Evolutionary conservation across 2,888 invertebrate genomes (phyloP), one percentile per base, ranked within the genome.

Genomic region (Diarsia mendica): DNA sequence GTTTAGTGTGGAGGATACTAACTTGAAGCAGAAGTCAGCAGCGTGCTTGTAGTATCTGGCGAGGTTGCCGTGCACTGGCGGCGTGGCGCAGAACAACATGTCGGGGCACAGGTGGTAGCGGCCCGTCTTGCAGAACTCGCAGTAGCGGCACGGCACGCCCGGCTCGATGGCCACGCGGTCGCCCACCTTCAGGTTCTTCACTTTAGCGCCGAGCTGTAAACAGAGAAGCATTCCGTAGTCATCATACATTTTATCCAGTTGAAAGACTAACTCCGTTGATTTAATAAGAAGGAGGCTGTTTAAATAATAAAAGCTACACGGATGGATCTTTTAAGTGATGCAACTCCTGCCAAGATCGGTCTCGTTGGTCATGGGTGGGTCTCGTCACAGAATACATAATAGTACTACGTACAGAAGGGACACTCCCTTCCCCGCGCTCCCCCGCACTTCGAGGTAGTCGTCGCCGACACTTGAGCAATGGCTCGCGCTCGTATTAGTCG

Each of bases 151-250:
- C 4, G 98, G 98, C 76, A 98, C 98, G 13, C 99, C 99, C 0
- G 99, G 99, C 94, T 99, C 99, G 85, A 99, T 98, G 2, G 99
- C 99, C 6, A 99, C 99, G 84, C 99, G 97, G 95, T 99, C 99
- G 3, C 99, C 99, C 90, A 97, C 95, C 94, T 97, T 96, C 11
- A 98, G 93, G 91, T 97, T 94, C 88, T 96, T 98, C 0, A 98
- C 98, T 85, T 97, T 97, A 39, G 94, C 83, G 4, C 96, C 96
- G 4, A 94, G 49, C 96, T 96, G 88, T 2, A 15, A 44, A 13
- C 15, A 63, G 63, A 63, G 11, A 63, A 63, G 15, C 15, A 63
- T 63, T 44, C n/a, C 10, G 20, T 20, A 44, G 33, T 33, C 3
- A 28, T 58, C 55, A 6, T 28, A 0, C 8, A 58, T 15, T 58